Percentiles rank a stretch among this genome's conserved stretches.
phyloP scores from a whole-genome alignment of 1,140 invertebrate species.

The Drosophila mauritiana region DNA sequence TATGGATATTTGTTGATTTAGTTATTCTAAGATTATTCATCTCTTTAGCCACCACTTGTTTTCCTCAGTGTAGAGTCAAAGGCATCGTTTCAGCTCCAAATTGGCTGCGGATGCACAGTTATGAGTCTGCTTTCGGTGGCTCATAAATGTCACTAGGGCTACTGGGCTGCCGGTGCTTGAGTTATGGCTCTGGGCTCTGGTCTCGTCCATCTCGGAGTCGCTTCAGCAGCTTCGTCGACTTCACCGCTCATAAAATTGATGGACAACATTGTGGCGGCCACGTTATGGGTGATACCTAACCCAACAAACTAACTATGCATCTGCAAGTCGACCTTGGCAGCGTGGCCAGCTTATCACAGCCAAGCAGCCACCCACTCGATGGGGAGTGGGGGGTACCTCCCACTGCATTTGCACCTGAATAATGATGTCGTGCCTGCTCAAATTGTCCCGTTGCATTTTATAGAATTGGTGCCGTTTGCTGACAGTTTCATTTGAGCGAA shows the following conservation, averaged over 20 bases:
- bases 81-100: slow-evolving; percentile 8
- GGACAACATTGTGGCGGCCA: slow-evolving; percentile 38
- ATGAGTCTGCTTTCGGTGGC: slow-evolving; percentile 31
- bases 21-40: too few relatives aligned
- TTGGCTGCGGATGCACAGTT: slow-evolving; percentile 31
- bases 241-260: slow-evolving; percentile 48
- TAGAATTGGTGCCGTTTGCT: slow-evolving; percentile 41
- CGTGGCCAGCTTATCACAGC: slow-evolving; percentile 8
- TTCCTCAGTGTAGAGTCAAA: slow-evolving; percentile 7
- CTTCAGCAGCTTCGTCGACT: slow-evolving; percentile 17
- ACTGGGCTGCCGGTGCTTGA: slow-evolving; percentile 28
- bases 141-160: slow-evolving; percentile 50
- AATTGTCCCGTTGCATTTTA: slow-evolving; percentile 49
- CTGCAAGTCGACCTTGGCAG: slow-evolving; percentile 30
- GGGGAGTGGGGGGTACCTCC: slow-evolving; percentile 2
- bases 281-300: background rate
- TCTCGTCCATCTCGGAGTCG: slow-evolving; percentile 19
- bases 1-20: slow-evolving; percentile 9
- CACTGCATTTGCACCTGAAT: slow-evolving; percentile 63
- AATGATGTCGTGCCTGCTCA: slow-evolving; percentile 47
- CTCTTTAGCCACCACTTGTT: background rate
- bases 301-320: slow-evolving; percentile 3
- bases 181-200: slow-evolving; percentile 33
- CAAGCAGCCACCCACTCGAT: slow-evolving; percentile 8
- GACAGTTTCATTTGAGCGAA: slow-evolving; percentile 63